Base-by-base conservation (phyloP, 2,797 vertebrate species). In the Ara ararauna region DNA sequence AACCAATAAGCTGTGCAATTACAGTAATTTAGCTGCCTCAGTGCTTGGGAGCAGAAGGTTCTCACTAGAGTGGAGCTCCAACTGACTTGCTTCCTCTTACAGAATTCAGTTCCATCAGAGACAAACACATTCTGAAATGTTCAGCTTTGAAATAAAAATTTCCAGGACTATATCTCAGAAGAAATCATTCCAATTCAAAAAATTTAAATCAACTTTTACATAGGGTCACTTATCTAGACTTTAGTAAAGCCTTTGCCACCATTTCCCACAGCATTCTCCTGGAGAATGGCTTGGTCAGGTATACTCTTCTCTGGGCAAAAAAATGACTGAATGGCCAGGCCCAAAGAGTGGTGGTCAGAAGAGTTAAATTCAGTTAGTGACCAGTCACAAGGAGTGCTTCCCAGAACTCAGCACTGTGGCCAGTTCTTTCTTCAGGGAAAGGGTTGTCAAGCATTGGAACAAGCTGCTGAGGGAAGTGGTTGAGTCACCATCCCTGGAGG, bases 401-500 rank as follows among this genome's bases (percentile, higher is more conserved):
- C 23, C 40, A 53, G 11, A 30, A 10, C 32, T 89, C 40, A 23
- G 50, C 53, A 38, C 4, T 71, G 2, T 24, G 36, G 21, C 19
- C 11, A 62, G 7, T 38, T 47, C n/a, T 9, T 17, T 42, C n/a
- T 73, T 29, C 40, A 85, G 30, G 20, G 21, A 42, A 85, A 32
- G 22, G 6, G 22, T 36, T 75, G 42, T 34, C 48, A 38, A 38
- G 5, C 27, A 5, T 32, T 60, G n/a, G 13, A 47, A 56, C 27
- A 56, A 27, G 34, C 27, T 80, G 36, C 36, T 29, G 17, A 64
- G 24, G 44, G 17, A 70, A 30, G 36, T 38, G 27, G 20, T 7
- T 2, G 23, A 75, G 29, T 51, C 36, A 45, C 29, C 1, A 0
- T 26, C 14, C 16, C 14, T n/a, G 24, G 20, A 29, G 5, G 4